These are phyloP conservation scores for Prietella phreatophila DNA, from an alignment of 2,113 vertebrate genomes.

Conservation along the genomic window DNA sequence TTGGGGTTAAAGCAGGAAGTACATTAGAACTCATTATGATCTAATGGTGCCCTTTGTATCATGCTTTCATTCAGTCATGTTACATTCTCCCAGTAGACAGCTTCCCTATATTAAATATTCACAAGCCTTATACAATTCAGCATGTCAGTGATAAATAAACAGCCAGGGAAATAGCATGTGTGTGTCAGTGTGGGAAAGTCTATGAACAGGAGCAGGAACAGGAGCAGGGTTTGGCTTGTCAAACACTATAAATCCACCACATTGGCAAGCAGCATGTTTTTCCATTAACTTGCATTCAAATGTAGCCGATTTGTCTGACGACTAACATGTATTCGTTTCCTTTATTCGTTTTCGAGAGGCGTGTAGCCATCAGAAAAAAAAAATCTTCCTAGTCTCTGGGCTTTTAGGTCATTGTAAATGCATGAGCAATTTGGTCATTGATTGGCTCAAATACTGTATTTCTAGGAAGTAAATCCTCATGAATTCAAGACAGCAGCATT, in stretches of 20 bases:
- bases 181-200: constrained; percentile 19
- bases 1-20: neutral
- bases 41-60: neutral
- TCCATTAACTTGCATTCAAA: constrained; percentile 12
- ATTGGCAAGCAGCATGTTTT: constrained; percentile 15
- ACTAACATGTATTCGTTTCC: neutral
- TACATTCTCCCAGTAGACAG: neutral
- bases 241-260: constrained; percentile 28
- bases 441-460: neutral
- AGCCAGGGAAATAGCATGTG: neutral
- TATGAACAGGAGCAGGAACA: neutral
- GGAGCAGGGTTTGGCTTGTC: constrained; percentile 18
- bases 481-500: neutral
- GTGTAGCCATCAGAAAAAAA: neutral
- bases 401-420: neutral
- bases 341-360: neutral
- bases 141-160: constrained; percentile 10
- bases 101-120: neutral
- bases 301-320: neutral
- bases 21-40: neutral
- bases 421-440: neutral
- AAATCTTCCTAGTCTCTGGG: neutral
- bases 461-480: neutral
- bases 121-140: constrained; percentile 2
- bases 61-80: neutral